phyloP scores from a whole-genome alignment of 1,140 invertebrate genomes.

The Leptinotarsa undecemlineata region DNA sequence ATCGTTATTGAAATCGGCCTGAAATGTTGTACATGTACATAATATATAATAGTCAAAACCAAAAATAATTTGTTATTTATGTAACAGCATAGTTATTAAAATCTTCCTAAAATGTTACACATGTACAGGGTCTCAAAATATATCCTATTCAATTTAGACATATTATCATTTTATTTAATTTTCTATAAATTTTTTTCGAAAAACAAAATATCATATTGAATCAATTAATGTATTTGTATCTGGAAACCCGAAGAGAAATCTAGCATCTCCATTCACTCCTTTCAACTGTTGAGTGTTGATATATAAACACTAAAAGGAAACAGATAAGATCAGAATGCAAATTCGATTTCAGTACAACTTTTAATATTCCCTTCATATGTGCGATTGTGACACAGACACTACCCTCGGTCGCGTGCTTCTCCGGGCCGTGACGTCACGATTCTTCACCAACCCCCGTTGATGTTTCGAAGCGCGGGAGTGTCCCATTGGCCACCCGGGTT shows the following conservation, averaged over 20 bases:
- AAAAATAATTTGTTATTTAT: too few relatives aligned
- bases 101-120: too few relatives aligned
- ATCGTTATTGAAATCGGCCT: too few relatives aligned
- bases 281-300: constrained; percentile 43
- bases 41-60: too few relatives aligned
- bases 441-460: constrained; percentile 38
- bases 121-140: too few relatives aligned
- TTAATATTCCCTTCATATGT: constrained; percentile 48
- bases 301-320: constrained; percentile 43
- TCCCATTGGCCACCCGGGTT: constrained; percentile 41
- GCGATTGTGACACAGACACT: constrained; percentile 39
- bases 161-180: too few relatives aligned
- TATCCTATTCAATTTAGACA: too few relatives aligned
- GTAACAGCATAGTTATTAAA: too few relatives aligned
- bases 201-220: too few relatives aligned
- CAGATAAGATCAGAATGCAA: constrained; percentile 49
- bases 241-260: not conserved
- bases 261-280: constrained; percentile 28
- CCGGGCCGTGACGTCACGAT: constrained; percentile 45
- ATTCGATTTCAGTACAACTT: constrained; percentile 50
- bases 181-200: too few relatives aligned
- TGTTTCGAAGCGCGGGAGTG: constrained; percentile 32
- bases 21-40: too few relatives aligned
- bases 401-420: constrained; percentile 45
- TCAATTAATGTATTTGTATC: too few relatives aligned